phyloP scores from a whole-genome alignment of 1,140 invertebrate genomes.

The Anthonomus grandis region DNA sequence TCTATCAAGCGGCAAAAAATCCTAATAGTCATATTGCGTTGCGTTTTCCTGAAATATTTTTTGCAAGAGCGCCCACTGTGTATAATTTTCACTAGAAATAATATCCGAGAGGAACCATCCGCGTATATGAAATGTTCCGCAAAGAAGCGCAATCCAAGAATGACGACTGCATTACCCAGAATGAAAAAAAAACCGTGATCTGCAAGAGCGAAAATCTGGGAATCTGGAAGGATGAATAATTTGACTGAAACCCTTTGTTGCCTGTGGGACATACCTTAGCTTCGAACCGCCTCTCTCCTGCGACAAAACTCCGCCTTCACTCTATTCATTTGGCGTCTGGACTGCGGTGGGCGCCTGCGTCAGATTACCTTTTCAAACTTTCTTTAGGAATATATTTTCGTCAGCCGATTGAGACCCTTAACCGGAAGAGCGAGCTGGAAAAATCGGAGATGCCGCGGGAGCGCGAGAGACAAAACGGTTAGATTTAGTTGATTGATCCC shows the following conservation, averaged over 20 bases:
- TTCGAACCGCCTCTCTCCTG: slow-evolving; percentile 40
- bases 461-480: slow-evolving; percentile 8
- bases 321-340: slow-evolving; percentile 44
- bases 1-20: too few species aligned
- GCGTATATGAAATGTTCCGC: too few species aligned
- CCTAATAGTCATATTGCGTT: too few species aligned
- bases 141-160: too few species aligned
- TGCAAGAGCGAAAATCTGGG: slow-evolving; percentile 19
- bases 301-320: slow-evolving; percentile 42
- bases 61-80: too few species aligned
- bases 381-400: slow-evolving; percentile 36
- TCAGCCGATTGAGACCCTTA: slow-evolving; percentile 16
- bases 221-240: slow-evolving; percentile 48
- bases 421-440: slow-evolving; percentile 12
- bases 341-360: slow-evolving; percentile 40
- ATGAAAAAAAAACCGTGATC: slow-evolving; percentile 21
- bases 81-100: too few species aligned
- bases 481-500: slow-evolving; percentile 30
- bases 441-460: slow-evolving; percentile 7
- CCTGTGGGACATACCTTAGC: slow-evolving; percentile 43
- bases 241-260: slow-evolving; percentile 45
- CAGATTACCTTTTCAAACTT: slow-evolving; percentile 35
- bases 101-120: too few species aligned
- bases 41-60: too few species aligned
- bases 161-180: too few species aligned